These are phyloP conservation scores for Ypsolopha scabrella DNA, from an alignment of 2,888 invertebrate species.

Conservation along the genomic window DNA sequence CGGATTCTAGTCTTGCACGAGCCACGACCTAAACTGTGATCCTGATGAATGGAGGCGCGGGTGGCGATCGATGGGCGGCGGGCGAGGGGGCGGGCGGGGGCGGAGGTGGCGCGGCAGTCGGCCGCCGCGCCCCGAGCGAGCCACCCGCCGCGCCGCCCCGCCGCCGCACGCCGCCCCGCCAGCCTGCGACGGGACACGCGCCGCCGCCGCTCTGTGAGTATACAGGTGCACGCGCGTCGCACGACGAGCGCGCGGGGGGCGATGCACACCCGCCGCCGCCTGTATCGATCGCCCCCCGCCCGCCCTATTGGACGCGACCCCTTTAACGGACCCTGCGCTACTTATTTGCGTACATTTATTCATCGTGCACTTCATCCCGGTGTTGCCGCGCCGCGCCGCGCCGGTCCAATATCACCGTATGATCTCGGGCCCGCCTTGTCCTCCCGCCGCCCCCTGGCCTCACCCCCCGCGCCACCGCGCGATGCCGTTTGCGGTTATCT, in stretches of 20 bases:
- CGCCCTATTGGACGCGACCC: too few relatives aligned
- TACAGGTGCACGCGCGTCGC: too few relatives aligned
- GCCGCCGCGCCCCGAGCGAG: constrained; percentile 23
- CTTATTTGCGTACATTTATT: too few relatives aligned
- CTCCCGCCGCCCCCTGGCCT: constrained; percentile 9
- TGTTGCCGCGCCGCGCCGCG: too few relatives aligned
- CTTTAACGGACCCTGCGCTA: too few relatives aligned
- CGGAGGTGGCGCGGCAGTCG: constrained; percentile 38
- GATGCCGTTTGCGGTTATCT: constrained; percentile 1
- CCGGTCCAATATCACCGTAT: too few relatives aligned
- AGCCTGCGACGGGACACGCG: constrained; percentile 14
- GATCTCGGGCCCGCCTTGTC: not conserved
- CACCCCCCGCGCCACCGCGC: constrained; percentile 12
- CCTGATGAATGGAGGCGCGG: constrained; percentile 14
- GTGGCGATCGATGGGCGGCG: constrained; percentile 37
- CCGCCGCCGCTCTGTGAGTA: constrained; percentile 9
- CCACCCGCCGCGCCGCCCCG: constrained; percentile 14
- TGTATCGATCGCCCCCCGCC: too few relatives aligned
- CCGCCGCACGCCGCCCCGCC: constrained; percentile 15
- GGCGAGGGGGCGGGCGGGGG: constrained; percentile 37
- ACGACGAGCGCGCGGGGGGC: too few relatives aligned
- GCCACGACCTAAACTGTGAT: constrained; percentile 12
- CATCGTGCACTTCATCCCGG: too few relatives aligned
- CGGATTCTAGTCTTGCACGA: constrained; percentile 12
- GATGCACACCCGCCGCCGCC: too few relatives aligned